Evolutionary conservation across 2,113 vertebrate species (phyloP).

Genomic region (Hystrix brachyura): DNA sequence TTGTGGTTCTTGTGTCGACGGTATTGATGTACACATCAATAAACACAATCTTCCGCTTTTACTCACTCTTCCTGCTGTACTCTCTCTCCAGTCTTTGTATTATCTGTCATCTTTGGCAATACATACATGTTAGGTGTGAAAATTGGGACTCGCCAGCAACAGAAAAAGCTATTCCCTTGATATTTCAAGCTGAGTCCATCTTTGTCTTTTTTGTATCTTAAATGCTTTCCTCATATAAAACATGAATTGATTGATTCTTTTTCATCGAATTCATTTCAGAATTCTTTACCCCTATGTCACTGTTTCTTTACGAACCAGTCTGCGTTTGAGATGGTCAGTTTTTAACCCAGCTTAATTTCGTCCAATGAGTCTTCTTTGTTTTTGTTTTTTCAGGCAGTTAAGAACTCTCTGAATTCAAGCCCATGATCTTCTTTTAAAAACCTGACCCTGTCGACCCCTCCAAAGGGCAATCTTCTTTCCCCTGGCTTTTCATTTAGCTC

Average conservation of each 20-base stretch:
- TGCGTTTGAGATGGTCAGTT: conserved; percentile 79
- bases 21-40: neutral
- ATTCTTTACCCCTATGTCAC: conserved; percentile 79
- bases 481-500: conserved; percentile 54
- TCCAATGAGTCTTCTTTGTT: conserved; percentile 59
- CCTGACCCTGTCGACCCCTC: conserved; percentile 20
- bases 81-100: neutral
- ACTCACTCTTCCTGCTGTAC: neutral
- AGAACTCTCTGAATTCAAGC: conserved; percentile 55
- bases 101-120: neutral
- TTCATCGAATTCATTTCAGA: conserved; percentile 78
- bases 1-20: neutral
- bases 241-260: conserved; percentile 49
- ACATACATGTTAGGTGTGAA: neutral
- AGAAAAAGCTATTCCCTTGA: neutral
- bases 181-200: neutral
- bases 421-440: conserved; percentile 16
- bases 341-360: conserved; percentile 78
- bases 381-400: conserved; percentile 26
- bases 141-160: neutral
- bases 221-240: conserved; percentile 24
- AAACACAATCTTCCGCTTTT: neutral
- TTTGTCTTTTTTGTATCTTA: conserved; percentile 15
- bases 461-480: neutral
- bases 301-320: conserved; percentile 84